Percentiles rank a stretch among this genome's conserved stretches.
phyloP scores from a whole-genome alignment of 92 coral and sea anemone species.

The Actinernus sp. region DNA sequence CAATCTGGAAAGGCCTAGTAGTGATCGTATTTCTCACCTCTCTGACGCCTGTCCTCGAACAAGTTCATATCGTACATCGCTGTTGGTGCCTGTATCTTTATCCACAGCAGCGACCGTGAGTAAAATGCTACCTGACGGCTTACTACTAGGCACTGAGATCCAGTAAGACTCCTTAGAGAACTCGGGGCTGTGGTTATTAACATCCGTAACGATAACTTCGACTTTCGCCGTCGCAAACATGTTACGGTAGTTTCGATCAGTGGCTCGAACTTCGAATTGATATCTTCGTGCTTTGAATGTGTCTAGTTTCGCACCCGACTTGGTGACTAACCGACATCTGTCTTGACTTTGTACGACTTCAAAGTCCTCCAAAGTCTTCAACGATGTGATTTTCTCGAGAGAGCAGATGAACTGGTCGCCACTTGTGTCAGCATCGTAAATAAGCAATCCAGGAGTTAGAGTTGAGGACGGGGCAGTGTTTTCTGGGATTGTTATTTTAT shows the following conservation, averaged over 20 bases:
- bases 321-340: slow-evolving; percentile 22
- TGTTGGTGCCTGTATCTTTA: slow-evolving; percentile 80
- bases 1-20: too few relatives aligned
- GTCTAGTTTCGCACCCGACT: slow-evolving; percentile 21
- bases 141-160: slow-evolving; percentile 45
- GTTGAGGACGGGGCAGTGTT: slow-evolving; percentile 27
- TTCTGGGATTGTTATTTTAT: slow-evolving; percentile 27
- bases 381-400: slow-evolving; percentile 36
- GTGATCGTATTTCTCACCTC: slow-evolving; percentile 11
- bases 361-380: slow-evolving; percentile 16
- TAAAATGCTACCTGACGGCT: slow-evolving; percentile 54
- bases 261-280: slow-evolving; percentile 35
- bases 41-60: slow-evolving; percentile 9
- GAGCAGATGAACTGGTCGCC: slow-evolving; percentile 49
- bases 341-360: slow-evolving; percentile 13
- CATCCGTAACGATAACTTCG: slow-evolving; percentile 22
- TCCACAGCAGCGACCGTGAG: slow-evolving; percentile 79
- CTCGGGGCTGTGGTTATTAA: slow-evolving; percentile 33
- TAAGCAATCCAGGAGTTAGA: slow-evolving; percentile 1
- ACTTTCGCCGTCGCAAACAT: slow-evolving; percentile 39
- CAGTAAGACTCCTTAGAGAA: slow-evolving; percentile 33
- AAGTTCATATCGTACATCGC: slow-evolving; percentile 75
- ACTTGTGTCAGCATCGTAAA: slow-evolving; percentile 37
- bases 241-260: slow-evolving; percentile 17
- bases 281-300: slow-evolving; percentile 24